Base-by-base conservation (phyloP, 2,888 invertebrate genomes). In the Melipona bicolor region DNA sequence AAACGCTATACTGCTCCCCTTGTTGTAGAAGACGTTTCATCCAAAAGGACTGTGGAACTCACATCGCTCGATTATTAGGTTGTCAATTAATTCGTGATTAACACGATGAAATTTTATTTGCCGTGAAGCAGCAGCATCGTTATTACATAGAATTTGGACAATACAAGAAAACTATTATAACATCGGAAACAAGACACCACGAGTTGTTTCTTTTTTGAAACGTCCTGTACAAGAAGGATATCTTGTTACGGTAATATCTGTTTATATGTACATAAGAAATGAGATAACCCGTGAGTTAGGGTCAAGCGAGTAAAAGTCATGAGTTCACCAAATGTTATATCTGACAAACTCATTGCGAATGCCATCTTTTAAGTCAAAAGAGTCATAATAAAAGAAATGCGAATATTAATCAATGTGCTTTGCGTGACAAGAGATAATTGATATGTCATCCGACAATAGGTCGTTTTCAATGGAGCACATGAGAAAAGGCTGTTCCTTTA, bases 221-320 rank as follows among this genome's bases (percentile, higher is more conserved):
- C 85, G 78, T 88, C 81, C 88, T 89, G 79, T 86, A 89, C 73
- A 69, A 87, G 69, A 65, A 85, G 87, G 81, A 84, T 89, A 89
- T 74, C 78, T 90, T 89, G 88, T 91, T 91, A 90, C 87, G 89
- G 87, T 92, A 92, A 92, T 92, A 92, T 92, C 90, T 92, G 91
- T 93, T 91, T 87, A 93, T 93, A 92, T 93, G 92, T 93, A 92
- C 86, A 93, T 92, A 92, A 88, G 87, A 89, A 88, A 80, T 43
- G 82, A 85, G 91, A 91, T 91, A 92, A 91, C 89, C 89, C 87
- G 71, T 65, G 2, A 43, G 83, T 76, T 79, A 84, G 87, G 90
- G 90, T 92, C 87, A 87, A 90, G 75, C 76, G 89, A 88, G 87
- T 90, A 91, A 91, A 91, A 90, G 89, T 91, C 88, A 87, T 74